Percentiles rank a stretch among this genome's conserved stretches.
Evolutionary conservation across 2,888 invertebrate genomes (phyloP).

Genomic region (Trichacis sp.): DNA sequence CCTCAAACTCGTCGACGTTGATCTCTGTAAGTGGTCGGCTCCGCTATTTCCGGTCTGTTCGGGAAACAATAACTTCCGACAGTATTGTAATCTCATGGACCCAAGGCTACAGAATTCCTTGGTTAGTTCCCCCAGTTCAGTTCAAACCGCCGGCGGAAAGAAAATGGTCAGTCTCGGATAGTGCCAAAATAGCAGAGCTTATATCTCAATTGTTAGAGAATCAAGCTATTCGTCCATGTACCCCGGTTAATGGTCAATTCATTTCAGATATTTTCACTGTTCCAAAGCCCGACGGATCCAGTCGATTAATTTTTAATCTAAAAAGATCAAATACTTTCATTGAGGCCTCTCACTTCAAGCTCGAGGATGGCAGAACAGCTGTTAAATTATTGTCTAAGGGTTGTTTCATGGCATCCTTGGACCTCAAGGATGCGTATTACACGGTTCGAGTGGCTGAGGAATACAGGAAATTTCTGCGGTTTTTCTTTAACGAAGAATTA

Average conservation of each 20-base stretch:
- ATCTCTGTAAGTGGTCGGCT: too few species aligned
- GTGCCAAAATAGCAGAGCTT: too few species aligned
- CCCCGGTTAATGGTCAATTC: slow-evolving; percentile 30
- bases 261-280: slow-evolving; percentile 29
- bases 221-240: too few species aligned
- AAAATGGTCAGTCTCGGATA: too few species aligned
- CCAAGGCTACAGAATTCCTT: too few species aligned
- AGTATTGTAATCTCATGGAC: too few species aligned
- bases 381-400: slow-evolving; percentile 9
- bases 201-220: too few species aligned
- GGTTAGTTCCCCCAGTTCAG: too few species aligned
- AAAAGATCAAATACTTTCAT: slow-evolving; percentile 33
- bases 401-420: slow-evolving; percentile 28
- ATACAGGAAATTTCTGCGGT: slow-evolving; percentile 32
- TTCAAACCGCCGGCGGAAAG: too few species aligned
- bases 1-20: too few species aligned
- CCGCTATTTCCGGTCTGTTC: too few species aligned
- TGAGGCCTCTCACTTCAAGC: slow-evolving; percentile 28
- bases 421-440: slow-evolving; percentile 34
- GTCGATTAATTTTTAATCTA: slow-evolving; percentile 35
- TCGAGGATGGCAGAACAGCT: slow-evolving; percentile 33
- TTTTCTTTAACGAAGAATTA: slow-evolving; percentile 29
- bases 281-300: slow-evolving; percentile 24
- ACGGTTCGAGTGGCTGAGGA: slow-evolving; percentile 22
- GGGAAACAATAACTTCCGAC: too few species aligned